Percentiles rank a stretch among this genome's conserved stretches.
Conservation (phyloP, 2,113 vertebrate genomes). For the Vimba vimba region DNA sequence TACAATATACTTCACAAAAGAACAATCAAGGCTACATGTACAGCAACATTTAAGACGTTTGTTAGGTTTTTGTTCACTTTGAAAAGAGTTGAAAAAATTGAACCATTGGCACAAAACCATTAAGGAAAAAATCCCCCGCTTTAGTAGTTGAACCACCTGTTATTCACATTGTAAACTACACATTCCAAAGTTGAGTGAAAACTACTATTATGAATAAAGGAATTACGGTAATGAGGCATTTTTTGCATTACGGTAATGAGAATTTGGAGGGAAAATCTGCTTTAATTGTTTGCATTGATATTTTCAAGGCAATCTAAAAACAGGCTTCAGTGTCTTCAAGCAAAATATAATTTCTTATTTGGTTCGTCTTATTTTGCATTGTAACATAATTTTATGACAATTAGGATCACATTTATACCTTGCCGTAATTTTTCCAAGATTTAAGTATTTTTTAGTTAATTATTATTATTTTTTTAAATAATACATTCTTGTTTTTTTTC, state of each 20-base stretch:
- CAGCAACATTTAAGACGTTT: not conserved
- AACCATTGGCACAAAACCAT: not conserved
- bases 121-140: not conserved
- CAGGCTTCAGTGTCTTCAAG: not conserved
- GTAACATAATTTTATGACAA: not conserved
- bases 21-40: constrained; percentile 9
- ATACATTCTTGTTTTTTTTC: not conserved
- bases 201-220: not conserved
- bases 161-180: constrained; percentile 33
- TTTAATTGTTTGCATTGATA: not conserved
- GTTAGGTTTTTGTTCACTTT: not conserved
- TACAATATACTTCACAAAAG: constrained; percentile 23
- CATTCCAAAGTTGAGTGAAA: not conserved
- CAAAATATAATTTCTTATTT: not conserved
- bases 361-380: not conserved
- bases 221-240: no score
- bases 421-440: not conserved
- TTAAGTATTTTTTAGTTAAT: not conserved
- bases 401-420: not conserved
- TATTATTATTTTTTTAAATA: no score
- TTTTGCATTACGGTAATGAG: not conserved
- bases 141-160: not conserved
- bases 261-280: not conserved
- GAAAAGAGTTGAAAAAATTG: not conserved
- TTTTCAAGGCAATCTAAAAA: not conserved